Evolutionary conservation across 2,888 invertebrate species (phyloP).

Genomic region (Camptogramma bilineatum): DNA sequence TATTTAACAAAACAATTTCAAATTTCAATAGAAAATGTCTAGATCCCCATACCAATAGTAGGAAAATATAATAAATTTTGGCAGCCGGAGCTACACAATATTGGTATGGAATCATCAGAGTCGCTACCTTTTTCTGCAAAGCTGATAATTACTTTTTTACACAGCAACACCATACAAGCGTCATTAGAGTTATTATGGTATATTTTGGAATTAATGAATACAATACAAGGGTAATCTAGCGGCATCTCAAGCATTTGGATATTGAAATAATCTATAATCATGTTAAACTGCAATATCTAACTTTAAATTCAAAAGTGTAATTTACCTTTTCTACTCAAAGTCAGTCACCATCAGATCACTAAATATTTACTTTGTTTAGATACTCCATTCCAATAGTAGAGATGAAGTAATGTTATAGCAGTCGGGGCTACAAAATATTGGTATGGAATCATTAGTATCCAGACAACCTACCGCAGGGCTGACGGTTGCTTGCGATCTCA

Average conservation of each 20-base stretch:
- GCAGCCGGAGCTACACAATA: neutral
- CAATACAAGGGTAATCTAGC: too few species aligned
- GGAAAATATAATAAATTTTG: neutral
- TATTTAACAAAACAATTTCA: neutral
- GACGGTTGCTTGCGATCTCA: neutral
- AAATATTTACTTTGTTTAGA: neutral
- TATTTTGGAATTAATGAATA: neutral
- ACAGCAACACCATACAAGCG: neutral
- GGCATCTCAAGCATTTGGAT: too few species aligned
- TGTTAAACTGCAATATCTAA: too few species aligned
- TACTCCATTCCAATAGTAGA: neutral
- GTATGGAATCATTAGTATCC: slow-evolving; percentile 4
- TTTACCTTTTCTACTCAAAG: too few species aligned
- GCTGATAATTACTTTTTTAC: neutral
- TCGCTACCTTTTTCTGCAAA: neutral
- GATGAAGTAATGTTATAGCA: neutral
- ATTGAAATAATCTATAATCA: too few species aligned
- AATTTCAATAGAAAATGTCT: neutral
- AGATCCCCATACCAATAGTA: neutral
- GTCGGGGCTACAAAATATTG: slow-evolving; percentile 7
- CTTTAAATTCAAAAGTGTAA: too few species aligned
- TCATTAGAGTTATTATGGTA: neutral
- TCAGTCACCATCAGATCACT: neutral
- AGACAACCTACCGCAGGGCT: neutral
- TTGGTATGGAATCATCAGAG: neutral